Percentiles rank a stretch among this genome's conserved stretches.
phyloP scores from a whole-genome alignment of 2,113 vertebrate genomes.

The Oreochromis niloticus region DNA sequence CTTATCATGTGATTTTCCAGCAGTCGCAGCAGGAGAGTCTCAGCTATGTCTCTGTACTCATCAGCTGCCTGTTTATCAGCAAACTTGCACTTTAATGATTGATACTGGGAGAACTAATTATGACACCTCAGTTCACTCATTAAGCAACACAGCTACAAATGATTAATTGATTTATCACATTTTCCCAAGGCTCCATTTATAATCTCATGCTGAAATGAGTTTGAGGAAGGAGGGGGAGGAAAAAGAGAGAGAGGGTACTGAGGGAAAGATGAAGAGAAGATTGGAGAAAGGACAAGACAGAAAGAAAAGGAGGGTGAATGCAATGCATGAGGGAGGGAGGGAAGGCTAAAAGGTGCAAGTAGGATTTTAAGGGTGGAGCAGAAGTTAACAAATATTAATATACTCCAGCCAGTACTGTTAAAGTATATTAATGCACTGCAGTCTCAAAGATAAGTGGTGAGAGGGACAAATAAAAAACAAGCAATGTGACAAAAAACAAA shows the following conservation, averaged over 20 bases:
- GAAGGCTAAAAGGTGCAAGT: constrained; percentile 20
- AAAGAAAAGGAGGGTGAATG: neutral
- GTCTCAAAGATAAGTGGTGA: neutral
- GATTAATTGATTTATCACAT: constrained; percentile 81
- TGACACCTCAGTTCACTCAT: constrained; percentile 74
- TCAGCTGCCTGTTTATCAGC: constrained; percentile 65
- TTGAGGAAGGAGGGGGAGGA: constrained; percentile 17
- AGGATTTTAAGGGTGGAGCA: constrained; percentile 19
- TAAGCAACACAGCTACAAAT: constrained; percentile 69
- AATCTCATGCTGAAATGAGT: constrained; percentile 74
- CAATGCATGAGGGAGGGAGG: neutral
- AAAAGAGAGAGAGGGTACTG: neutral
- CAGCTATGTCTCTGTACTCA: constrained; percentile 36
- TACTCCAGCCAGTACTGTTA: constrained; percentile 15
- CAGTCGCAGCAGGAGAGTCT: neutral
- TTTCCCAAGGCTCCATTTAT: constrained; percentile 74
- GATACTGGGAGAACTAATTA: constrained; percentile 68
- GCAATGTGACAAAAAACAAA: neutral
- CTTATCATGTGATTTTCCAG: constrained; percentile 9
- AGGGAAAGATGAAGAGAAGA: neutral
- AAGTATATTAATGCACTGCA: constrained; percentile 23
- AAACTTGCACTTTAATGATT: constrained; percentile 70
- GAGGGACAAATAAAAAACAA: neutral
- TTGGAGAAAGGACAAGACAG: neutral
- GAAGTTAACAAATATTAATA: constrained; percentile 63